Conservation (phyloP, 2,113 vertebrate genomes). For the Cygnus buccinator region DNA sequence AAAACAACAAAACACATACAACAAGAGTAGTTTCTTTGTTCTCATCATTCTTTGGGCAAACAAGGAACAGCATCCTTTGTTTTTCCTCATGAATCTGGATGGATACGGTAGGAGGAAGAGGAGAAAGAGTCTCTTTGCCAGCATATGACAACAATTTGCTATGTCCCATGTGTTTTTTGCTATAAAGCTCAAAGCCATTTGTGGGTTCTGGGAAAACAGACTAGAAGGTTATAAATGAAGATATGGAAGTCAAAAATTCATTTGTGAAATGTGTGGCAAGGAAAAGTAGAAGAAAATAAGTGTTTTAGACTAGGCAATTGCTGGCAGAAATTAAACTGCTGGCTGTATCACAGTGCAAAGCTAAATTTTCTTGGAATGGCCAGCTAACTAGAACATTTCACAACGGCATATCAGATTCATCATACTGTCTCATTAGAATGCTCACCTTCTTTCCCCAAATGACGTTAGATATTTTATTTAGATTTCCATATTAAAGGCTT, state of each 20-base stretch:
- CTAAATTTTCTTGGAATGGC: background rate
- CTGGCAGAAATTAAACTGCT: background rate
- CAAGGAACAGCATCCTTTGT: background rate
- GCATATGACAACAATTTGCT: background rate
- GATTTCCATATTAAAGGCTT: background rate
- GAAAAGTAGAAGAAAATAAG: background rate
- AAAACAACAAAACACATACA: too few relatives aligned
- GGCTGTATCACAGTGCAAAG: background rate
- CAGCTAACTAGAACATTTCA: background rate
- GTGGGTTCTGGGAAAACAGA: background rate
- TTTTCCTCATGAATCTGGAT: background rate
- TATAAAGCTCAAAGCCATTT: background rate
- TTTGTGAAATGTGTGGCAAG: background rate
- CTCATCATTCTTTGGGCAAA: background rate
- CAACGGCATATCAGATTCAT: background rate
- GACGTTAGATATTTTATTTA: background rate
- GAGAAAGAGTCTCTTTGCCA: background rate
- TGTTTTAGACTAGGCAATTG: background rate
- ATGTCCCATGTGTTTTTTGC: background rate
- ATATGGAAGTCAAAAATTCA: background rate
- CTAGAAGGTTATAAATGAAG: background rate
- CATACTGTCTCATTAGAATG: background rate
- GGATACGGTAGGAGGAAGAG: background rate
- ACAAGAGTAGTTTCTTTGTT: background rate
- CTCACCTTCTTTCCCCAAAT: rapidly evolving